Base-by-base conservation (phyloP, 2,797 vertebrate genomes). In the Mallotus villosus region DNA sequence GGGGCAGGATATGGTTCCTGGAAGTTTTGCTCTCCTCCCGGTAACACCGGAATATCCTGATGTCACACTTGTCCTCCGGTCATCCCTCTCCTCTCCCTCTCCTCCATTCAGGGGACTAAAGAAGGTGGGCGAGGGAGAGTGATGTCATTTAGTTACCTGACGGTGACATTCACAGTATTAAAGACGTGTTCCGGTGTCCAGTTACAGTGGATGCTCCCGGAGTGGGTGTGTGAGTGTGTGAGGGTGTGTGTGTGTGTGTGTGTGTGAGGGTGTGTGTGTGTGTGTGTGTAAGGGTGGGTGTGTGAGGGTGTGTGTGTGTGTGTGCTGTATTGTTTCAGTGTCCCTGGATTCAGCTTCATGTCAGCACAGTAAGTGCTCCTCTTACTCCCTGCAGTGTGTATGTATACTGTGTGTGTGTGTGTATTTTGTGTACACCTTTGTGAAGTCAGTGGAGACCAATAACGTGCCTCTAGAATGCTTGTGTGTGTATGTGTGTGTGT, bases 21-120 rank as follows among this genome's bases (percentile, higher is more conserved):
- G 72, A 77, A 79, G 71, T 76, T 88, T 89, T 88, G 84, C 86
- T 74, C 41, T 57, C 62, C 64, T 82, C 53, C 86, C 80, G 83
- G 83, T 79, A 79, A 79, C 70, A 75, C 25, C 64, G 77, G 80
- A 74, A 81, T 72, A 75, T 75, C 65, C 59, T 79, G 86, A 89
- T 81, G 87, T 74, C 29, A 46, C 82, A 87, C 84, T 71, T 21
- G 32, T 57, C 69, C 37, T 63, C 74, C 32, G 6, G 32, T 34
- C 32, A 5, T 34, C 63, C 73, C 67, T 46, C 65, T 5, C 46
- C 34, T 49, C 17, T 11, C 4, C 25, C 19, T 63, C 32, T 34
- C 32, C 46, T 63, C 5, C 6, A 7, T 34, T 34, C 32, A 34
- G 32, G 32, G 6, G 32, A 34, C 32, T 34, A 34, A 34, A 34